Conservation (phyloP, 1,140 invertebrate species). For the Drosophila serrata region DNA sequence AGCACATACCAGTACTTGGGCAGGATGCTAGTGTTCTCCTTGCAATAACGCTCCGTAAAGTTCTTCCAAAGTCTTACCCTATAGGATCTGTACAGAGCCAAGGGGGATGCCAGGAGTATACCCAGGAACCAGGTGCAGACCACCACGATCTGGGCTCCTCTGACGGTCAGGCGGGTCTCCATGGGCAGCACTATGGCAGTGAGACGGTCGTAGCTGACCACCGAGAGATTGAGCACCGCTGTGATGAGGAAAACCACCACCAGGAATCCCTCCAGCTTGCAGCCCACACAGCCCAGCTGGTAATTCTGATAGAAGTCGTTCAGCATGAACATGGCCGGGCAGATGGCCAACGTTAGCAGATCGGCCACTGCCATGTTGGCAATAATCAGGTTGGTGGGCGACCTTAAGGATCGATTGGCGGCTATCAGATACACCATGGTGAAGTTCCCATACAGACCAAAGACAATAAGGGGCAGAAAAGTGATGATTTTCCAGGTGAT, state of each 20-base stretch:
- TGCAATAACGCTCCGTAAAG: conserved; percentile 89
- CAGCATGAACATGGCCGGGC: conserved; percentile 90
- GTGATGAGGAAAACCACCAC: conserved; percentile 89
- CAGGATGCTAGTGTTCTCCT: conserved; percentile 88
- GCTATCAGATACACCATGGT: conserved; percentile 90
- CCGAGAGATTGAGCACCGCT: conserved; percentile 91
- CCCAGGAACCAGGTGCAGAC: conserved; percentile 89
- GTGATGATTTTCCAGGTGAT: conserved; percentile 88
- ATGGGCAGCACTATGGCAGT: conserved; percentile 91
- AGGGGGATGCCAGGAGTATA: conserved; percentile 87
- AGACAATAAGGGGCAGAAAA: conserved; percentile 88
- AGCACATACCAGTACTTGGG: conserved; percentile 91
- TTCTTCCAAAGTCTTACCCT: conserved; percentile 90
- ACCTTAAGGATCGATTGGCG: conserved; percentile 89
- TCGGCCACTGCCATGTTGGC: conserved; percentile 93
- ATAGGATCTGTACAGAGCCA: conserved; percentile 89
- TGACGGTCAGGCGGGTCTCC: conserved; percentile 88
- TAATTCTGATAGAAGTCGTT: conserved; percentile 91
- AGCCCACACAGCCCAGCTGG: conserved; percentile 89
- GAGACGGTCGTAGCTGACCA: conserved; percentile 93
- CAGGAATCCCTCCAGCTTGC: conserved; percentile 89
- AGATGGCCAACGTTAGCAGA: conserved; percentile 90
- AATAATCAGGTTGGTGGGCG: conserved; percentile 93
- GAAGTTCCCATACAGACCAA: conserved; percentile 91
- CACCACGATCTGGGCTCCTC: conserved; percentile 88